These are phyloP conservation scores for Aphelinus atriplicis DNA, from an alignment of 1,140 invertebrate genomes.

Conservation along the genomic window DNA sequence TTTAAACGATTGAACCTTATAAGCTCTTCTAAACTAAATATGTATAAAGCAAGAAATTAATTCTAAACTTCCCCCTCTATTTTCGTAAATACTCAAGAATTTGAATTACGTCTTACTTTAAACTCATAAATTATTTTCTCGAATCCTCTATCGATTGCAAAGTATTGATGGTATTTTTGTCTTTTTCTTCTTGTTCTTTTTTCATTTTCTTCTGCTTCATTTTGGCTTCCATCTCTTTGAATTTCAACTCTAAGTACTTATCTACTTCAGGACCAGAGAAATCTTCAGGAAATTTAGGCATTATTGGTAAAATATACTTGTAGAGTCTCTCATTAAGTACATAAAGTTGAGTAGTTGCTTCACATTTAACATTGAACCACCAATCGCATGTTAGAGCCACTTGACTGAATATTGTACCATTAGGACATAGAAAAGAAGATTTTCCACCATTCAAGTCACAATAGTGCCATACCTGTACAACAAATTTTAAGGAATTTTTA, in stretches of 20 bases:
- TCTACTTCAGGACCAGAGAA: slow-evolving; percentile 86
- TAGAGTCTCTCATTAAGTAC: slow-evolving; percentile 88
- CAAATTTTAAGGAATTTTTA: neutral
- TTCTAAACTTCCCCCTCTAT: too few relatives aligned
- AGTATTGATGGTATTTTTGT: slow-evolving; percentile 53
- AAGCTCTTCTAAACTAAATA: too few relatives aligned
- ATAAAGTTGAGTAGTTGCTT: slow-evolving; percentile 82
- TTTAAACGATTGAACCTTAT: too few relatives aligned
- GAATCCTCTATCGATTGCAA: slow-evolving; percentile 42
- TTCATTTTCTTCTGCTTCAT: slow-evolving; percentile 66
- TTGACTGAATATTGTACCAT: slow-evolving; percentile 92
- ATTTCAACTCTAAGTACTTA: slow-evolving; percentile 82
- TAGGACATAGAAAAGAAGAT: slow-evolving; percentile 89
- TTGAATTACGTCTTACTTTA: neutral
- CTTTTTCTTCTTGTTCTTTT: slow-evolving; percentile 57
- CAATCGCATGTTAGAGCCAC: slow-evolving; percentile 86
- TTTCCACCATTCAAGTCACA: slow-evolving; percentile 91
- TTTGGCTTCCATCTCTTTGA: slow-evolving; percentile 84
- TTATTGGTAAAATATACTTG: slow-evolving; percentile 85
- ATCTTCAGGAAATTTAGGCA: slow-evolving; percentile 88
- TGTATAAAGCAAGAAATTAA: too few relatives aligned
- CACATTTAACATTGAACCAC: slow-evolving; percentile 92
- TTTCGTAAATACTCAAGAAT: too few relatives aligned
- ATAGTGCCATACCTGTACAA: slow-evolving; percentile 84
- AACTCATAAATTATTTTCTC: slow-evolving; percentile 13